Conservation (phyloP, 2,797 vertebrate genomes). For the Enteromius thamalakanensis region DNA sequence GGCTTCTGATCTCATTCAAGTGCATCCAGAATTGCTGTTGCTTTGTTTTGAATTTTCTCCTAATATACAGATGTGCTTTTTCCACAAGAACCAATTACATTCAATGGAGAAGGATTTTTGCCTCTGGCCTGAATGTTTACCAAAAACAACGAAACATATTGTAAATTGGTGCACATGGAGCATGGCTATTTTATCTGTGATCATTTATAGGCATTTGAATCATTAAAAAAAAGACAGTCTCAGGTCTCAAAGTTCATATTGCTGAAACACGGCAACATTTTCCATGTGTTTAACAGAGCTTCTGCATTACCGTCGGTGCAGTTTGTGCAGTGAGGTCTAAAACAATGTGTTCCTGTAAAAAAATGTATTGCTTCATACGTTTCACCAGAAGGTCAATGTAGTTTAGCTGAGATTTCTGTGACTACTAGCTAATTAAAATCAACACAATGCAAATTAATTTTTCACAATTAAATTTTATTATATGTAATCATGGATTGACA, state of each 20-base stretch:
- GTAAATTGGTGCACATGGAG: slow-evolving; percentile 26
- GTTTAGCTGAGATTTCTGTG: neutral
- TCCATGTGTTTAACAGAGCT: slow-evolving; percentile 19
- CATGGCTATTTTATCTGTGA: slow-evolving; percentile 35
- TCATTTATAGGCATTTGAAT: slow-evolving; percentile 14
- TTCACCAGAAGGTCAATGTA: neutral
- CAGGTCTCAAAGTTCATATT: neutral
- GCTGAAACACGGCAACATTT: slow-evolving; percentile 4
- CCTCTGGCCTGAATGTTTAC: slow-evolving; percentile 57
- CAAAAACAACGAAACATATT: slow-evolving; percentile 44
- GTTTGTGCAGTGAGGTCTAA: neutral
- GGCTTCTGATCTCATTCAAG: slow-evolving; percentile 41
- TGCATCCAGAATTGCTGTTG: slow-evolving; percentile 38
- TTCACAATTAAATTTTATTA: neutral
- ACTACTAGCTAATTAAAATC: neutral
- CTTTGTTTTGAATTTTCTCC: slow-evolving; percentile 39
- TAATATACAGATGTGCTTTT: slow-evolving; percentile 32
- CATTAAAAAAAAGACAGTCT: slow-evolving; percentile 5
- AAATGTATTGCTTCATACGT: neutral
- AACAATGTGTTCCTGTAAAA: slow-evolving; percentile 11
- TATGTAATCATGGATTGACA: neutral
- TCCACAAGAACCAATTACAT: slow-evolving; percentile 57
- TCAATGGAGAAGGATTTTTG: slow-evolving; percentile 42
- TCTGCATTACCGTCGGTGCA: neutral
- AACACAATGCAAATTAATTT: neutral